Evolutionary conservation across 2,797 vertebrate species (phyloP).

Genomic region (Chelonia mydas): DNA sequence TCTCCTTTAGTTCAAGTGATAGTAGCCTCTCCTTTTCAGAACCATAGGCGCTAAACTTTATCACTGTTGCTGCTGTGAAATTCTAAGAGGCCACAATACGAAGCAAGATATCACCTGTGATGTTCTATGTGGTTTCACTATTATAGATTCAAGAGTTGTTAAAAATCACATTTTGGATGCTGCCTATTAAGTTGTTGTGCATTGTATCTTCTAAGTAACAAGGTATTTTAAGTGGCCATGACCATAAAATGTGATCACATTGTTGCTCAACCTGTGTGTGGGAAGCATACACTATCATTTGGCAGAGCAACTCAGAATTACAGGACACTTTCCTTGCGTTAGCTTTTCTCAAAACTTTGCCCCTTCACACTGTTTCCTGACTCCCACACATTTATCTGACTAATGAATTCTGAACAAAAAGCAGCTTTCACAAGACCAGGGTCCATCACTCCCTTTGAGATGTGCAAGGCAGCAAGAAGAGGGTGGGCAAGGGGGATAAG

Average conservation of each 20-base stretch:
- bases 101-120: neutral
- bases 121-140: too few species aligned
- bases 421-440: too few species aligned
- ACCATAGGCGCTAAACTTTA: neutral
- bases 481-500: too few species aligned
- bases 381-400: neutral
- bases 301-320: neutral
- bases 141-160: neutral
- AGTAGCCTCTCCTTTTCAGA: neutral
- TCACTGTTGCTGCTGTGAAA: neutral
- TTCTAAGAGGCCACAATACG: neutral
- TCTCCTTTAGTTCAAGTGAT: neutral
- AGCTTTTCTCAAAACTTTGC: neutral
- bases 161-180: neutral
- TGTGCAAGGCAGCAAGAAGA: too few species aligned
- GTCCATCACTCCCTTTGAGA: neutral
- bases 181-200: neutral
- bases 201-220: neutral
- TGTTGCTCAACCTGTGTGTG: neutral
- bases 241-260: neutral
- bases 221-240: neutral
- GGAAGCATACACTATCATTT: neutral
- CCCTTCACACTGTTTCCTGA: neutral
- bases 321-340: neutral
- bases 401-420: neutral